These are phyloP conservation scores for Pyrrhosoma nymphula DNA, from an alignment of 2,888 invertebrate genomes.

Conservation along the genomic window DNA sequence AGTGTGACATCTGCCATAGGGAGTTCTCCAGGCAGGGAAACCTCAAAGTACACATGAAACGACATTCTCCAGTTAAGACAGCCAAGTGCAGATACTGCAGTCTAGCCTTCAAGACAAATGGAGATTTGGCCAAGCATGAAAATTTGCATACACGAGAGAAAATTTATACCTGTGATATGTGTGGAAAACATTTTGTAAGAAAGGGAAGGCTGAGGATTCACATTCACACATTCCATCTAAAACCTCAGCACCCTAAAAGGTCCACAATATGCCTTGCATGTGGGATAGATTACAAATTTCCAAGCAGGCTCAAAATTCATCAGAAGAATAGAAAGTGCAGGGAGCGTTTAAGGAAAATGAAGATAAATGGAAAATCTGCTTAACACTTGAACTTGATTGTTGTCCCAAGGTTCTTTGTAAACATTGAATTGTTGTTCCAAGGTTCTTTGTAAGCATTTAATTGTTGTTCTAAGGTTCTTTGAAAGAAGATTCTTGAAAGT, in stretches of 20 bases:
- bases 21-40: slow-evolving; percentile 5
- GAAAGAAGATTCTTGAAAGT: no score
- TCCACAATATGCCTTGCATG: background rate
- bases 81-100: background rate
- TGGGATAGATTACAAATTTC: slow-evolving; percentile 34
- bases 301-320: slow-evolving; percentile 37
- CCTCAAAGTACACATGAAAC: background rate
- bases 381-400: background rate
- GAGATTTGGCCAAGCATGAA: slow-evolving; percentile 32
- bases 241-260: background rate
- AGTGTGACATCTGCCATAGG: slow-evolving; percentile 5
- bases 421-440: background rate
- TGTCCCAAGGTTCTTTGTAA: background rate
- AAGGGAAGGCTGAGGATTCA: slow-evolving; percentile 20
- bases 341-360: background rate
- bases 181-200: slow-evolving; percentile 41
- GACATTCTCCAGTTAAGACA: background rate
- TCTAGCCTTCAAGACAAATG: background rate
- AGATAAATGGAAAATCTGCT: background rate
- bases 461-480: no score
- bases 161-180: slow-evolving; percentile 2
- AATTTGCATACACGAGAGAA: slow-evolving; percentile 51
- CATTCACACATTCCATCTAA: background rate
- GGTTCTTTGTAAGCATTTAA: no score
- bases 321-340: slow-evolving; percentile 31